Evolutionary conservation across 2,888 invertebrate species (phyloP).

Genomic region (Autographa pulchrina): DNA sequence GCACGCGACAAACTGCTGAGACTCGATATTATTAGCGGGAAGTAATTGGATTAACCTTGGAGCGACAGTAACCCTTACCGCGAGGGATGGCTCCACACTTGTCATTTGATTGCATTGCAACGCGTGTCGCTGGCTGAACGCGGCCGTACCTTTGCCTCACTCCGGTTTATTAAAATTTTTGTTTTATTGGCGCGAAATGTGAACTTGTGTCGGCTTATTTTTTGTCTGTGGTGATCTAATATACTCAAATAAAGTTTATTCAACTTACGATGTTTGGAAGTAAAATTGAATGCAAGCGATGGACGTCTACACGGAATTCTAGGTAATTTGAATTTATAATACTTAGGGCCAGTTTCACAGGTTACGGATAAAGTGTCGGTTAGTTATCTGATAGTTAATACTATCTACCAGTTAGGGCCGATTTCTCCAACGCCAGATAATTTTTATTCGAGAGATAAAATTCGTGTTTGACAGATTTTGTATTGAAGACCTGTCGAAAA

Average conservation of each 20-base stretch:
- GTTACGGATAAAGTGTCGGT: too few relatives aligned
- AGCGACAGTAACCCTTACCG: slow-evolving; percentile 82
- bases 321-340: slow-evolving; percentile 58
- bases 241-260: slow-evolving; percentile 8
- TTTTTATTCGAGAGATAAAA: too few relatives aligned
- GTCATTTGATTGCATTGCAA: slow-evolving; percentile 75
- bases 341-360: too few relatives aligned
- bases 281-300: slow-evolving; percentile 89
- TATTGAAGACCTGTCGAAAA: too few relatives aligned
- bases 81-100: slow-evolving; percentile 73
- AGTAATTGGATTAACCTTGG: slow-evolving; percentile 88
- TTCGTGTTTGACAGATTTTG: too few relatives aligned
- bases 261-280: slow-evolving; percentile 89
- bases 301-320: slow-evolving; percentile 80
- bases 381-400: too few relatives aligned
- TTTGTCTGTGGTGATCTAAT: slow-evolving; percentile 9
- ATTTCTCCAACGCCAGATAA: too few relatives aligned
- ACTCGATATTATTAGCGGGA: slow-evolving; percentile 74
- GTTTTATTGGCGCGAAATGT: slow-evolving; percentile 42
- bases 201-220: slow-evolving; percentile 39
- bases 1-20: slow-evolving; percentile 61
- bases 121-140: slow-evolving; percentile 64
- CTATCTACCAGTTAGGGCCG: too few relatives aligned
- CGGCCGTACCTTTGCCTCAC: slow-evolving; percentile 30
- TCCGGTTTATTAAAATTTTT: slow-evolving; percentile 36